These are phyloP conservation scores for Halesus radiatus DNA, from an alignment of 1,140 invertebrate species.

Conservation along the genomic window DNA sequence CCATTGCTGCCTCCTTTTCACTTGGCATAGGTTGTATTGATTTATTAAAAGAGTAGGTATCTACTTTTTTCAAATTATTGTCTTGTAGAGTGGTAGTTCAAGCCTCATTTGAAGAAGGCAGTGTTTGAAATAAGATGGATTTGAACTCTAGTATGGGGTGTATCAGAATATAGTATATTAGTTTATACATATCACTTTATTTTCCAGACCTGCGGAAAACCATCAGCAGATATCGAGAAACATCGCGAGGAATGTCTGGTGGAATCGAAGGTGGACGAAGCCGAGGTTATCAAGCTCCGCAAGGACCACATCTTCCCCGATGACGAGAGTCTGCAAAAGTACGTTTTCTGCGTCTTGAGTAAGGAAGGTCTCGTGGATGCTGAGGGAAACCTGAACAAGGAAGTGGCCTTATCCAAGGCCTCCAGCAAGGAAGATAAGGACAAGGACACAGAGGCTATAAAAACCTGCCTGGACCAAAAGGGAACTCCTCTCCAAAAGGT, in stretches of 20 bases:
- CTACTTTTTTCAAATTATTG: no score
- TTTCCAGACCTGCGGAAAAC: constrained; percentile 6
- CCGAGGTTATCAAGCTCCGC: constrained; percentile 49
- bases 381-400: constrained; percentile 57
- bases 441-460: constrained; percentile 47
- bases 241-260: constrained; percentile 38
- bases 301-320: constrained; percentile 56
- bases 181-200: not conserved
- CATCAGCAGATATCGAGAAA: constrained; percentile 26
- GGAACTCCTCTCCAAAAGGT: constrained; percentile 56
- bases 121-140: no score
- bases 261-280: constrained; percentile 55
- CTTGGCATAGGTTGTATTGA: no score
- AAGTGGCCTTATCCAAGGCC: constrained; percentile 57
- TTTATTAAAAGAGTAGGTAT: no score
- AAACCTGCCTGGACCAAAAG: constrained; percentile 57
- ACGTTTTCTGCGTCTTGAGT: constrained; percentile 58
- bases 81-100: no score
- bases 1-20: no score
- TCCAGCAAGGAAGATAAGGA: constrained; percentile 48
- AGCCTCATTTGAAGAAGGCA: no score
- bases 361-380: constrained; percentile 58
- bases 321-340: constrained; percentile 54
- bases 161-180: no score
- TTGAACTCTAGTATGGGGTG: no score